Percentiles rank a stretch among this genome's conserved stretches.
Evolutionary conservation across 2,888 invertebrate genomes (phyloP).

Genomic region (Lepetodrilus schrolli): DNA sequence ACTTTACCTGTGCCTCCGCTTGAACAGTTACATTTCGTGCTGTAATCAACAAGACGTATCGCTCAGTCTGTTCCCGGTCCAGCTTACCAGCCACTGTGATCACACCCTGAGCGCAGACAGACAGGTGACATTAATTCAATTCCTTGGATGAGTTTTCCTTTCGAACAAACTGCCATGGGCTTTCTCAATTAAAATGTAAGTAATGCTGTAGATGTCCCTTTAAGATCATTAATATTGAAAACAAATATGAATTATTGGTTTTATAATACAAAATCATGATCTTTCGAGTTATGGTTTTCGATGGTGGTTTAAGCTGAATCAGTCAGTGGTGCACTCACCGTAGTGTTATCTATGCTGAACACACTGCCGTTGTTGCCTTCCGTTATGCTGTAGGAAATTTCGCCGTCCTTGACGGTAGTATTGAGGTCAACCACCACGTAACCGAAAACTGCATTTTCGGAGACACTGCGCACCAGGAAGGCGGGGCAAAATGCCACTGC

Average conservation of each 20-base stretch:
- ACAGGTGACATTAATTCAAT: too few relatives aligned
- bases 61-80: constrained; percentile 38
- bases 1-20: constrained; percentile 44
- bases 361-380: background rate
- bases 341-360: background rate
- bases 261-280: too few relatives aligned
- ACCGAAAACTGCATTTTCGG: constrained; percentile 83
- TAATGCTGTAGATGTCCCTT: too few relatives aligned
- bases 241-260: too few relatives aligned
- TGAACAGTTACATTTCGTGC: constrained; percentile 28
- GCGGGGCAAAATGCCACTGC: constrained; percentile 42
- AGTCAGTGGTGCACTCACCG: background rate
- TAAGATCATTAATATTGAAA: too few relatives aligned
- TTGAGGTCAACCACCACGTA: constrained; percentile 85
- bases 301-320: background rate
- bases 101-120: constrained; percentile 32
- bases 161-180: too few relatives aligned
- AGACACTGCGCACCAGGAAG: constrained; percentile 32
- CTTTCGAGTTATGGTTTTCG: too few relatives aligned
- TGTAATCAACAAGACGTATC: constrained; percentile 32
- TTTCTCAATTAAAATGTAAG: too few relatives aligned
- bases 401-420: constrained; percentile 79
- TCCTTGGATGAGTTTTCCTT: too few relatives aligned
- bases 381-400: constrained; percentile 31
- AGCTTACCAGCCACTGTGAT: constrained; percentile 26